Base-by-base conservation (phyloP, 2,888 invertebrate species). In the Leucania comma region DNA sequence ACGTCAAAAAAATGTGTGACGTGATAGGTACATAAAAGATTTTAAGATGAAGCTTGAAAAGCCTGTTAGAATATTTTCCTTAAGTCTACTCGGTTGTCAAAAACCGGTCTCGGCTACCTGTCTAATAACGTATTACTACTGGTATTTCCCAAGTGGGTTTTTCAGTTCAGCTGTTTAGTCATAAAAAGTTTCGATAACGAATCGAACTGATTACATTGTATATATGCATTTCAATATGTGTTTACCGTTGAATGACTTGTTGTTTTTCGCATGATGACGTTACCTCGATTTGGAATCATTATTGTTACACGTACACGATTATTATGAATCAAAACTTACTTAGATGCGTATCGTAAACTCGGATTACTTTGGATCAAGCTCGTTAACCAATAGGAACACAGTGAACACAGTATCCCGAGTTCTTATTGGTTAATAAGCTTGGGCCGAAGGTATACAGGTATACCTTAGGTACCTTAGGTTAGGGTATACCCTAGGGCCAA, bases 61-160 rank as follows among this genome's bases (percentile, higher is more conserved):
- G 59, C 5, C 35, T 17, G 8, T 32, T 12, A 24, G 12, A n/a
- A 24, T 46, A 8, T 72, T 63, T 72, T 72, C 58, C 53, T 74
- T 14, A 50, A 26, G 42, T 20, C 38, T 20, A 22, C 6, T 26
- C 12, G 50, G 6, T 42, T 22, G 8, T 29, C n/a, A 35, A 74
- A 38, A 72, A 72, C 67, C 51, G 38, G 58, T 38, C 24, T 24
- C 3, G 10, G 17, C 32, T 32, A 32, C 22, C 35, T 35, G 14
- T 12, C 20, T 32, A 22, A 50, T 50, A 50, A 32, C n/a, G 48
- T 17, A 17, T 14, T 26, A 50, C 24, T 29, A 48, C 20, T 17
- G 72, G 74, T 74, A 58, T 66, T 66, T 48, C 58, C 72, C 46
- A 74, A 22, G 29, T 24, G 72, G 22, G 53, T 67, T 74, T 53